Percentiles rank a stretch among this genome's conserved stretches.
phyloP scores from a whole-genome alignment of 2,113 vertebrate genomes.

The Ammodytes marinus region DNA sequence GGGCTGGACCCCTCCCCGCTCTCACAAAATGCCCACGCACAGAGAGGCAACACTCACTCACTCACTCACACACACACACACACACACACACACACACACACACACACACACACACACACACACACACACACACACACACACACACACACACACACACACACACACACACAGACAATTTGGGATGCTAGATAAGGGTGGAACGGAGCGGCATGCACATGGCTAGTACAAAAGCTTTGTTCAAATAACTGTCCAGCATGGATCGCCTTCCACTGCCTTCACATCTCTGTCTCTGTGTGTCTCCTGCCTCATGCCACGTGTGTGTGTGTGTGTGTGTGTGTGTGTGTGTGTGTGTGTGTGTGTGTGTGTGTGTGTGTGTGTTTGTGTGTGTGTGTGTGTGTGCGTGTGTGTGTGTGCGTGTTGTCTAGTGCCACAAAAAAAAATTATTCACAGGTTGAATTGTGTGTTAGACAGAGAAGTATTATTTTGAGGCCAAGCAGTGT shows the following conservation, averaged over 20 bases:
- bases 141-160: no score
- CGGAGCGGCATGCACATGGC: neutral
- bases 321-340: no score
- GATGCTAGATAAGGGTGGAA: slow-evolving; percentile 47
- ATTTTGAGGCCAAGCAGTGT: slow-evolving; percentile 33
- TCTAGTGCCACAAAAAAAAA: no score
- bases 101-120: no score
- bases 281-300: slow-evolving; percentile 40
- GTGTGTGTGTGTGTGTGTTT: no score
- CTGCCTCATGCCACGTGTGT: neutral
- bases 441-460: slow-evolving; percentile 58
- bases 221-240: slow-evolving; percentile 51
- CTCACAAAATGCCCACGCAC: slow-evolving; percentile 44
- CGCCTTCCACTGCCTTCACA: slow-evolving; percentile 4
- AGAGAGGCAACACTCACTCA: slow-evolving; percentile 45
- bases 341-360: no score
- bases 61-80: no score
- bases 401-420: slow-evolving; percentile 22
- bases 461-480: slow-evolving; percentile 63
- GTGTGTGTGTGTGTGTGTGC: neutral
- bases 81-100: no score
- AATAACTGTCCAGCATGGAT: slow-evolving; percentile 44
- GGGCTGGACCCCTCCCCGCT: slow-evolving; percentile 13
- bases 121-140: no score
- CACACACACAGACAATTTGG: no score